A percentile compares a stretch with the other conserved stretches of the same genome.
Conservation (phyloP, 2,797 vertebrate species). For the Hybognathus amarus region DNA sequence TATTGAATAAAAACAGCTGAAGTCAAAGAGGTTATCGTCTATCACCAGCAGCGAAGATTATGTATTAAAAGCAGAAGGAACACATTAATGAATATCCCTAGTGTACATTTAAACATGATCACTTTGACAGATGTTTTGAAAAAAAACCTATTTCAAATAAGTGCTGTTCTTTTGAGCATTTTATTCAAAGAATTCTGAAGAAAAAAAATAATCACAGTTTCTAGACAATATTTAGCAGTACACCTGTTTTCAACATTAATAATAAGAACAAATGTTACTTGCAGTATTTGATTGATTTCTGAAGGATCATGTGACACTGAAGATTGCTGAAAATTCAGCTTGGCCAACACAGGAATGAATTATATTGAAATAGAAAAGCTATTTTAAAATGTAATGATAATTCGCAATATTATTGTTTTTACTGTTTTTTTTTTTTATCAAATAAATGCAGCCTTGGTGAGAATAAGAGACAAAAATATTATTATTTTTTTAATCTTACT, state of each 20-base stretch:
- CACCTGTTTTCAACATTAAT: background rate
- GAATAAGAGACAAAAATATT: no score
- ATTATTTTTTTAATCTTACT: no score
- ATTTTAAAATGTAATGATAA: background rate
- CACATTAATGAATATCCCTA: background rate
- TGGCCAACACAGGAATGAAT: no score
- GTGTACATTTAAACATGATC: background rate
- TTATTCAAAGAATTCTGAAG: background rate
- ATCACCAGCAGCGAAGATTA: constrained; percentile 12
- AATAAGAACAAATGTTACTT: background rate
- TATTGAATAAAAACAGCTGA: constrained; percentile 22
- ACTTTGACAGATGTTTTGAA: background rate
- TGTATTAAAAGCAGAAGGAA: constrained; percentile 2
- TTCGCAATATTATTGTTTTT: background rate
- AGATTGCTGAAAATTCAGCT: no score
- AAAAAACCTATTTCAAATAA: background rate
- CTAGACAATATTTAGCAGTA: background rate
- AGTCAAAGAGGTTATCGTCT: constrained; percentile 2
- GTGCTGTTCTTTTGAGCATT: background rate
- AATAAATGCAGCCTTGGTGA: background rate
- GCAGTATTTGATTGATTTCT: background rate
- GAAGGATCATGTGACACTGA: background rate
- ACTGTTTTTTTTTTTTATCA: background rate
- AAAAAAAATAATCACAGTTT: background rate
- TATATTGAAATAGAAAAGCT: no score